Evolutionary conservation across 2,113 vertebrate genomes (phyloP).

Genomic region (Gambusia affinis): DNA sequence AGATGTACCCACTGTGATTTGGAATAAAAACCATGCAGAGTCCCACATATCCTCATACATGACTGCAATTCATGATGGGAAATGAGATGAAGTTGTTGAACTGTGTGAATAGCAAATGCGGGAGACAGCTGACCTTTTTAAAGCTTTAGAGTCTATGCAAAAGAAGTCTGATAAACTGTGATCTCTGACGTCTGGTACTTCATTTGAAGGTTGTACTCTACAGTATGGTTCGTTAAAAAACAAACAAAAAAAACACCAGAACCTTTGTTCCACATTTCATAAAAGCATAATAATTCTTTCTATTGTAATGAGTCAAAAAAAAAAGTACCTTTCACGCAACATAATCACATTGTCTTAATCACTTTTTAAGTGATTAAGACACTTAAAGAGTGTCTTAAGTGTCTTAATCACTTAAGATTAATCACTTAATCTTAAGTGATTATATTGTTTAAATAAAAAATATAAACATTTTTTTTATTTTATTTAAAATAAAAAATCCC

Average conservation of each 20-base stretch:
- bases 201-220: background rate
- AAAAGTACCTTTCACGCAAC: no score
- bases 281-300: background rate
- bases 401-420: no score
- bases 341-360: no score
- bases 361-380: no score
- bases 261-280: background rate
- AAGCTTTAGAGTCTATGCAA: constrained; percentile 3
- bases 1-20: constrained; percentile 27
- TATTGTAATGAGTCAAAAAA: no score
- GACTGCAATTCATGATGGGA: constrained; percentile 7
- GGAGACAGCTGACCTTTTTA: constrained; percentile 29
- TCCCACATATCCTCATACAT: background rate
- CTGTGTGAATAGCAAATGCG: constrained; percentile 12
- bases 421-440: no score
- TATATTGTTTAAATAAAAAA: no score
- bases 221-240: background rate
- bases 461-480: no score
- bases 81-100: constrained; percentile 10
- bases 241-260: background rate
- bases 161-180: background rate
- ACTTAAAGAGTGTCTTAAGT: no score
- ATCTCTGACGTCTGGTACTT: background rate
- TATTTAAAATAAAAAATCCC: no score
- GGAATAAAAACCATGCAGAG: constrained; percentile 29